Conservation (phyloP, 2,113 vertebrate species). For the Hypomesus transpacificus region DNA sequence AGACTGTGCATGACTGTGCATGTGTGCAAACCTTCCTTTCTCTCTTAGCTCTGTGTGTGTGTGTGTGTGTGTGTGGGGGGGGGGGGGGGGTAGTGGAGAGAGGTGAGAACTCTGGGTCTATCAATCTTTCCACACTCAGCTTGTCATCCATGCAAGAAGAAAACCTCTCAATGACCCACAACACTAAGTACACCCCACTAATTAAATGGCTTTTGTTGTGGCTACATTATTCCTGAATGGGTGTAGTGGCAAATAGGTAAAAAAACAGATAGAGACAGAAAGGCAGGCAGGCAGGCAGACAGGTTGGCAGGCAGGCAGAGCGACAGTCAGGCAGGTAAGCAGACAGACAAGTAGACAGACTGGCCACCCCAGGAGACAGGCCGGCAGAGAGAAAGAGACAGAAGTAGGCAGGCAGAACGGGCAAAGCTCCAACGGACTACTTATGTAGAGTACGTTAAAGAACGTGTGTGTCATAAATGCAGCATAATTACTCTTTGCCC, state of each 20-base stretch:
- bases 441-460: too few relatives aligned
- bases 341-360: conserved; percentile 58
- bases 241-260: conserved; percentile 41
- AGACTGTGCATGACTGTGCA: too few relatives aligned
- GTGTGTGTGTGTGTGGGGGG: too few relatives aligned
- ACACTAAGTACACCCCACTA: conserved; percentile 71
- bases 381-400: too few relatives aligned
- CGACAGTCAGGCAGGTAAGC: conserved; percentile 5
- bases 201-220: conserved; percentile 65
- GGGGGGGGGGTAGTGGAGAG: too few relatives aligned
- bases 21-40: too few relatives aligned
- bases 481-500: too few relatives aligned
- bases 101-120: conserved; percentile 13
- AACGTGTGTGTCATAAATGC: too few relatives aligned
- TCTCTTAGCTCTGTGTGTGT: too few relatives aligned
- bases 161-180: conserved; percentile 71
- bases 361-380: too few relatives aligned
- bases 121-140: conserved; percentile 68
- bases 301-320: neutral
- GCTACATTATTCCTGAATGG: conserved; percentile 29
- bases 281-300: conserved; percentile 28
- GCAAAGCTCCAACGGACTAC: too few relatives aligned
- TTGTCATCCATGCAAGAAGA: conserved; percentile 66
- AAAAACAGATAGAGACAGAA: conserved; percentile 55
- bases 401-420: too few relatives aligned